Evolutionary conservation across 2,113 vertebrate species (phyloP), one percentile per base, ranked within the genome.

Genomic region (Etheostoma cragini): DNA sequence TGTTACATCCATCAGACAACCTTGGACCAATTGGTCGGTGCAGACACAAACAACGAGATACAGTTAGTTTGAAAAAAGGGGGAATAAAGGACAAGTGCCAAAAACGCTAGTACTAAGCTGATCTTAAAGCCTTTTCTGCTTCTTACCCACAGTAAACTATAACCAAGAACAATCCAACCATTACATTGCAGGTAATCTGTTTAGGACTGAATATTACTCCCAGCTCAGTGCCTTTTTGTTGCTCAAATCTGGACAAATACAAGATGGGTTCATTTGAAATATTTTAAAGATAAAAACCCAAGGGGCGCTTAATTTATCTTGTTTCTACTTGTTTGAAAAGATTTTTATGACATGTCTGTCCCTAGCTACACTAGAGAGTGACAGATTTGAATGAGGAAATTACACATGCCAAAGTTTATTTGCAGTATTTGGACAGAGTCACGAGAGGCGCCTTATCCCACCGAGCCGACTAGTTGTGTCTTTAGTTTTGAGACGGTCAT

Each of bases 221-320:
- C 81, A 88, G 85, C 87, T 91, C 82, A 91, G 94, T 95, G 94
- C 93, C 94, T 94, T 94, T 84, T 85, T 78, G 82, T 78, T 64
- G 79, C 72, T 88, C 64, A 77, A 75, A 84, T 84, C 83, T 78
- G 86, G 77, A 89, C 81, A 82, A 73, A 65, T 21, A 68, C 69
- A 64, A 77, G 60, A 85, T 76, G 60, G 64, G 78, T 78, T 62
- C 1, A 71, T 86, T 91, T 81, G 1, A 68, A 72, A 84, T 87
- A 88, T 83, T 64, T 78, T 70, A 50, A 57, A 50, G 2, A 6
- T n/a, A 30, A 66, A 72, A 52, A 33, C 8, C 42, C 1, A 30
- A 64, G 50, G 57, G 72, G 60, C 3, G 3, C 76, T 81, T 85
- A 2, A 73, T 83, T 84, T 83, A 79, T 75, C 45, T 74, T 26